Evolutionary conservation across 2,797 vertebrate genomes (phyloP).

Genomic region (Ispidina picta): DNA sequence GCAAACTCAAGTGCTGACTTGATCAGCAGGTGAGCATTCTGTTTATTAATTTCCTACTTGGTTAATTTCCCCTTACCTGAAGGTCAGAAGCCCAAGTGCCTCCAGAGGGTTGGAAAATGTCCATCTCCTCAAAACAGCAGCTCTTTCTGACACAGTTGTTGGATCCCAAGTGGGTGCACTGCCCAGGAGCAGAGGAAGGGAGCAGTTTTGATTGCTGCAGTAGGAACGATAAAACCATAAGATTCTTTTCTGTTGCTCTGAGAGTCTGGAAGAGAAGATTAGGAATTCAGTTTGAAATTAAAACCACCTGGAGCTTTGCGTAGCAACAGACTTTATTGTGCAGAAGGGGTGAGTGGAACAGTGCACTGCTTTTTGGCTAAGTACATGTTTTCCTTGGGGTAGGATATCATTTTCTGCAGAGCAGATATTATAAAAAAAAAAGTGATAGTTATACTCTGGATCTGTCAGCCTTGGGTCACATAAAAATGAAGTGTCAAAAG

Average conservation of each 20-base stretch:
- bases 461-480: constrained; percentile 55
- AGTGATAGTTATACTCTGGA: constrained; percentile 40
- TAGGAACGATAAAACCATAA: constrained; percentile 84
- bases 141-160: constrained; percentile 80
- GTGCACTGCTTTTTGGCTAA: constrained; percentile 9
- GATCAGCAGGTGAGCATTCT: not conserved
- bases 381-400: constrained; percentile 26
- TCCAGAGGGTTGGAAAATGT: constrained; percentile 80
- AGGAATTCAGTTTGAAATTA: constrained; percentile 61
- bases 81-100: constrained; percentile 82
- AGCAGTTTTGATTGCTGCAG: constrained; percentile 75
- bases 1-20: not conserved
- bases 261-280: constrained; percentile 78
- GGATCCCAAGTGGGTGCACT: constrained; percentile 82
- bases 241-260: constrained; percentile 83
- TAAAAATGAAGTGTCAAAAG: constrained; percentile 59
- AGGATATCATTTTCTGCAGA: constrained; percentile 43
- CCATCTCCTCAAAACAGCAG: constrained; percentile 80
- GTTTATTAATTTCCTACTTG: not conserved
- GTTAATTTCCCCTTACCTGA: constrained; percentile 57
- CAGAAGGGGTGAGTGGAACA: not conserved
- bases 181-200: constrained; percentile 85
- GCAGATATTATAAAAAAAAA: constrained; percentile 40
- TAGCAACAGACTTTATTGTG: constrained; percentile 34
- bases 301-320: constrained; percentile 57